Base-by-base conservation (phyloP, 1,140 invertebrate species). In the Drosophila varians region DNA sequence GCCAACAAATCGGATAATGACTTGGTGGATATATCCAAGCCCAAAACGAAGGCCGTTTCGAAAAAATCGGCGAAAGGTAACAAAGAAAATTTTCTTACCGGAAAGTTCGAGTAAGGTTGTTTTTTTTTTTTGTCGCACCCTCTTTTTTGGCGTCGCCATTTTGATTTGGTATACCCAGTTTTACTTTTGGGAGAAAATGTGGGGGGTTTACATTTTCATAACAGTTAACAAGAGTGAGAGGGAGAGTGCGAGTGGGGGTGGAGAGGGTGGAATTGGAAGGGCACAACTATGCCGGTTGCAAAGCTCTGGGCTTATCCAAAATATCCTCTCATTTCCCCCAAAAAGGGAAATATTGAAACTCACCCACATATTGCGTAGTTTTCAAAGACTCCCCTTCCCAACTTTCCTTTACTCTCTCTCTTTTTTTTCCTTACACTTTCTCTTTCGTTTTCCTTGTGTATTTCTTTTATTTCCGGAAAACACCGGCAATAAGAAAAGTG, bases 1-100 rank as follows among this genome's bases (percentile, higher is more conserved):
- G 89, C 1, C 79, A 71, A n/a, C n/a, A 91, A 91, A 57, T 91
- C 90, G 19, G 77, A 88, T 49, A 91, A 72, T 8, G 90, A 91
- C 47, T 46, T 91, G 43, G 52, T 88, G 45, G 90, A 91, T 72
- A 71, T 89, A 54, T 58, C 74, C 40, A 74, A 68, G 21, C 34
- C 23, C 0, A 78, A 79, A n/a, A 9, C 64, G 0, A 88, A 90
- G 47, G 57, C 38, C 8, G 34, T 49, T 1, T 7, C 14, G 9
- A 87, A 74, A 38, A 87, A 66, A 31, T 18, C 65, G 43, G 65
- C 12, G n/a, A 87, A 82, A 87, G 82, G 82, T 87, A 87, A 77
- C 38, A n/a, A 60, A 43, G 42, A 55, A 52, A 48, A 38, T 4
- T 28, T 52, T 12, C 9, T 53, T 38, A 36, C 49, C 31, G 38